A percentile compares a stretch with the other conserved stretches of the same genome.
These are phyloP conservation scores for Listrodromus nycthemerus DNA, from an alignment of 2,888 invertebrate species.

Conservation along the genomic window DNA sequence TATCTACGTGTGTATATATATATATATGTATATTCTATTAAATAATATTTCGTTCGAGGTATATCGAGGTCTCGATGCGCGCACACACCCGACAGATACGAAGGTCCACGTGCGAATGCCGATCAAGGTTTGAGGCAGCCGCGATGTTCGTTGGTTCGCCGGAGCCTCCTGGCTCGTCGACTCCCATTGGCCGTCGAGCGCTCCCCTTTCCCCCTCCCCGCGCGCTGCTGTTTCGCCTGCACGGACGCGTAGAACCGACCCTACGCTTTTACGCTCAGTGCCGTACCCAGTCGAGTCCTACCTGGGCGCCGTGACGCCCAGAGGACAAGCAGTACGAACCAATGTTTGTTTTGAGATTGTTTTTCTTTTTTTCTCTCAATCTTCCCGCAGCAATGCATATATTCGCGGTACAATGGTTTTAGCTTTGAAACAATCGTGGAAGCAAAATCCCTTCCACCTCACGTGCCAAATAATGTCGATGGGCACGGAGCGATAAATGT, in stretches of 20 bases:
- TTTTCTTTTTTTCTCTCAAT: not conserved
- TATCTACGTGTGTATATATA: conserved; percentile 9
- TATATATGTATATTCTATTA: conserved; percentile 16
- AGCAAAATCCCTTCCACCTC: not conserved
- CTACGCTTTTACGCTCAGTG: conserved; percentile 54
- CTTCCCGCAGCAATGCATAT: not conserved
- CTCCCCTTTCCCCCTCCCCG: conserved; percentile 40
- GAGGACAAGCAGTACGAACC: not conserved
- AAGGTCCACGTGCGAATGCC: conserved; percentile 83
- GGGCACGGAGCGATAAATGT: not conserved
- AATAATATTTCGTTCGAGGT: conserved; percentile 34
- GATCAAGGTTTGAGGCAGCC: conserved; percentile 71
- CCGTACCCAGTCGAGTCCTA: conserved; percentile 46
- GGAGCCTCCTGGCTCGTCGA: conserved; percentile 73
- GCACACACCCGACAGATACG: conserved; percentile 78
- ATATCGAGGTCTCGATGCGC: conserved; percentile 61
- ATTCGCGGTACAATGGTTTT: not conserved
- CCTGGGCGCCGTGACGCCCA: conserved; percentile 21
- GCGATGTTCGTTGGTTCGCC: conserved; percentile 74
- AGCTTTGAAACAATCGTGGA: not conserved
- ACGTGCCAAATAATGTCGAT: not conserved
- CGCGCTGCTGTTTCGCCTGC: conserved; percentile 35
- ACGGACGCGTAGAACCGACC: conserved; percentile 28
- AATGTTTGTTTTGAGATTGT: not conserved
- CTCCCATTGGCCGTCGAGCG: conserved; percentile 76